Conservation (phyloP, 2,888 invertebrate species). For the Cabera pusaria region DNA sequence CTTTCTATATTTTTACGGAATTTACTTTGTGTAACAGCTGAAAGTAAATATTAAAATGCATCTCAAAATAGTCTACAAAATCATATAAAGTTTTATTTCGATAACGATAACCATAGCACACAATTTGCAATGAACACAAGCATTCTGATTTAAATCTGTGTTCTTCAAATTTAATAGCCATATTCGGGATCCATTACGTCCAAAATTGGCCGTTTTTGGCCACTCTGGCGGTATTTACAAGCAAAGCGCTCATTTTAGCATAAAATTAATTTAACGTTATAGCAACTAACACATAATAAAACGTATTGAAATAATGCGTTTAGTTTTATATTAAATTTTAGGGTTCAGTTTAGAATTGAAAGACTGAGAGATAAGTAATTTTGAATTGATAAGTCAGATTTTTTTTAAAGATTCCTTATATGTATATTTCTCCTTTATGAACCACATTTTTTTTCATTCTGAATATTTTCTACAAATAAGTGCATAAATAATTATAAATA, state of each 20-base stretch:
- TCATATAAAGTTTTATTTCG: constrained; percentile 13
- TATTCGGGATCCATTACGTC: constrained; percentile 21
- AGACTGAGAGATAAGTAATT: no score
- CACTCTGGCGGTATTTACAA: constrained; percentile 39
- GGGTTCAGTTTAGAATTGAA: constrained; percentile 5
- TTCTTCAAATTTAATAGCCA: constrained; percentile 20
- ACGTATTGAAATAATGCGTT: constrained; percentile 6
- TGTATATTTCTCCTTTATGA: no score
- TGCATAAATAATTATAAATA: no score
- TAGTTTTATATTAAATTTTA: constrained; percentile 1
- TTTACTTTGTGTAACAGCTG: no score
- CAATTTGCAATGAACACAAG: constrained; percentile 20
- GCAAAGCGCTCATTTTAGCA: constrained; percentile 39
- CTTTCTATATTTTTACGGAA: no score
- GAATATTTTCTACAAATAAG: no score
- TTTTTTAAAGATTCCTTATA: no score
- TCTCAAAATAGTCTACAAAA: no score
- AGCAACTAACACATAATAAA: constrained; percentile 40
- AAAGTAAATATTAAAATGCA: no score
- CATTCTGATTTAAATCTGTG: constrained; percentile 14
- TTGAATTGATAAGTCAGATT: no score
- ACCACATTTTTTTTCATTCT: no score
- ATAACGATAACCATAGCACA: constrained; percentile 6
- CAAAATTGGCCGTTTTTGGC: constrained; percentile 27
- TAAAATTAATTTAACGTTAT: constrained; percentile 40